Conservation (phyloP, 2,113 vertebrate species). For the Pangasianodon gigas region DNA sequence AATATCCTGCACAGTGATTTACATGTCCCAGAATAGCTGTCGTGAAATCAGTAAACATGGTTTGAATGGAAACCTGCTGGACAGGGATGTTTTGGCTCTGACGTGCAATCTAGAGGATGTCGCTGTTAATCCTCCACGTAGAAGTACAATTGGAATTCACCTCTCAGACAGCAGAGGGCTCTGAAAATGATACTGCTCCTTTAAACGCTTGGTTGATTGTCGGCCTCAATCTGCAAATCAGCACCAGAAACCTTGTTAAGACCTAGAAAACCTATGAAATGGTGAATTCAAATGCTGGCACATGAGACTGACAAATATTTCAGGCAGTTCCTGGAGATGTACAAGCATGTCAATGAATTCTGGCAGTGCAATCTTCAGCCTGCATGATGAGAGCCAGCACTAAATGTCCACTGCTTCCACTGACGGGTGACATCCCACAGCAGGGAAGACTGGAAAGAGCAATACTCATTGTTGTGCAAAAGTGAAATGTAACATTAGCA, state of each 20-base stretch:
- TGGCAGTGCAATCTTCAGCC: slow-evolving; percentile 22
- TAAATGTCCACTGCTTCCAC: background rate
- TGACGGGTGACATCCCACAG: background rate
- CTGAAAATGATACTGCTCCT: background rate
- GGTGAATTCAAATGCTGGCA: background rate
- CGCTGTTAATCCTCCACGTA: background rate
- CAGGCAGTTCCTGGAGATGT: background rate
- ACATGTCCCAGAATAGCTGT: background rate
- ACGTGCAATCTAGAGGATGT: background rate
- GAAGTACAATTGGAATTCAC: background rate
- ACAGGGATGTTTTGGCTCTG: background rate
- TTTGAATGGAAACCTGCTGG: background rate
- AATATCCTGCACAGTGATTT: background rate
- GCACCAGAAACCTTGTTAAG: background rate
- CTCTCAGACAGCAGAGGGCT: no score
- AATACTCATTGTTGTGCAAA: background rate
- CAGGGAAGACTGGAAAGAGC: background rate
- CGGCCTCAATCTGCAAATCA: background rate
- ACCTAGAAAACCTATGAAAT: background rate
- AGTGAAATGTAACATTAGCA: background rate
- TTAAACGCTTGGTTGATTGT: background rate
- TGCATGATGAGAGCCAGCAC: background rate
- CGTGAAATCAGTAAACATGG: background rate
- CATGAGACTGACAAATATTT: background rate
- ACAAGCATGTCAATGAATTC: slow-evolving; percentile 13